phyloP scores from a whole-genome alignment of 2,113 vertebrate species.

The Cyphotilapia sp. region DNA sequence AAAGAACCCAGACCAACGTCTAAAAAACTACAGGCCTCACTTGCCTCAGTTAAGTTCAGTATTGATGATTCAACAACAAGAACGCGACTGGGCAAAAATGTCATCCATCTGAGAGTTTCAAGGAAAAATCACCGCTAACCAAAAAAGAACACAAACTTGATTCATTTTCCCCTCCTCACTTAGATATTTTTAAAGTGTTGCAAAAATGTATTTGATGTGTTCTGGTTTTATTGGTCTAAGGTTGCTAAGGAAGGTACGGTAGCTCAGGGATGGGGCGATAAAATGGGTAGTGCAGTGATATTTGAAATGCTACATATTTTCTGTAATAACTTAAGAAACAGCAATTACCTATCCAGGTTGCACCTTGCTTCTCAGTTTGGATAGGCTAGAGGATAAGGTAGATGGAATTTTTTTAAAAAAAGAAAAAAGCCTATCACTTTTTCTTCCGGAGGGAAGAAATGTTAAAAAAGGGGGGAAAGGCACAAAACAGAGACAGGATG shows the following conservation, averaged over 20 bases:
- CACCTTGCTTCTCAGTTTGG: background rate
- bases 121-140: background rate
- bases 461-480: background rate
- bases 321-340: background rate
- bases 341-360: background rate
- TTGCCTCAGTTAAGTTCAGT: background rate
- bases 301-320: background rate
- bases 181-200: background rate
- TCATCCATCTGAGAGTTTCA: background rate
- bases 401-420: background rate
- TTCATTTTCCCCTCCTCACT: background rate
- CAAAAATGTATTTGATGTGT: background rate
- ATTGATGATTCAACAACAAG: background rate
- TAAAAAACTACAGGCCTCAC: background rate
- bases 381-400: background rate
- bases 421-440: background rate
- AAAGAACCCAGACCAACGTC: background rate
- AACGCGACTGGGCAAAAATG: accelerated
- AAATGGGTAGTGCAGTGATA: accelerated
- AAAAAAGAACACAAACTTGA: background rate
- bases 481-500: background rate
- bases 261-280: background rate
- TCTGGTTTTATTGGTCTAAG: background rate
- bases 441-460: background rate
- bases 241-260: background rate